These are phyloP conservation scores for Lepidochitona cinerea DNA, from an alignment of 2,888 invertebrate species.

Conservation along the genomic window DNA sequence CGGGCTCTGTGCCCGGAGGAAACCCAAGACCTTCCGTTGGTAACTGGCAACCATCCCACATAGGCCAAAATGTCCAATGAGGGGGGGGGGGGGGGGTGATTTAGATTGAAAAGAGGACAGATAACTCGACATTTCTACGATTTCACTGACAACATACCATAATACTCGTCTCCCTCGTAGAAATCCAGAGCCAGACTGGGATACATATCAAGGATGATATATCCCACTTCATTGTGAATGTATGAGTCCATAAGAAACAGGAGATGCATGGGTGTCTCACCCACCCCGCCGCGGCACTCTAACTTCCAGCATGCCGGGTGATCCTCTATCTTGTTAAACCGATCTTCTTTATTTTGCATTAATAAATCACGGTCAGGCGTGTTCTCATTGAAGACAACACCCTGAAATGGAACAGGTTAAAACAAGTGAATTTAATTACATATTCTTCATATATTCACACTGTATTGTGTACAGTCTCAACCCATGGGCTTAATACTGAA, in stretches of 20 bases:
- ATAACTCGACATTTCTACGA: no score
- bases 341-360: slow-evolving; percentile 22
- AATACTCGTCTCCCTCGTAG: slow-evolving; percentile 97
- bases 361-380: background rate
- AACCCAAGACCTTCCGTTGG: no score
- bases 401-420: background rate
- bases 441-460: no score
- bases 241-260: slow-evolving; percentile 95
- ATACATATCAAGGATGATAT: slow-evolving; percentile 90
- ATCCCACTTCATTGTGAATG: slow-evolving; percentile 84
- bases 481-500: no score
- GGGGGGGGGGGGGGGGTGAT: no score
- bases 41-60: no score
- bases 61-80: no score
- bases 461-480: no score
- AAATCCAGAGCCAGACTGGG: slow-evolving; percentile 93
- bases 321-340: slow-evolving; percentile 51
- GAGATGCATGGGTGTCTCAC: slow-evolving; percentile 95
- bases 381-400: background rate
- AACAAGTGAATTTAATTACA: background rate
- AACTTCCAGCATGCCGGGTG: slow-evolving; percentile 95
- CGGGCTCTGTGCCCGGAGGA: no score
- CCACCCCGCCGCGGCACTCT: slow-evolving; percentile 94
- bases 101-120: no score
- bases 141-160: no score